Conservation (phyloP, 37 sponge, comb jelly and placozoan genomes). For the Halichondria panicea region DNA sequence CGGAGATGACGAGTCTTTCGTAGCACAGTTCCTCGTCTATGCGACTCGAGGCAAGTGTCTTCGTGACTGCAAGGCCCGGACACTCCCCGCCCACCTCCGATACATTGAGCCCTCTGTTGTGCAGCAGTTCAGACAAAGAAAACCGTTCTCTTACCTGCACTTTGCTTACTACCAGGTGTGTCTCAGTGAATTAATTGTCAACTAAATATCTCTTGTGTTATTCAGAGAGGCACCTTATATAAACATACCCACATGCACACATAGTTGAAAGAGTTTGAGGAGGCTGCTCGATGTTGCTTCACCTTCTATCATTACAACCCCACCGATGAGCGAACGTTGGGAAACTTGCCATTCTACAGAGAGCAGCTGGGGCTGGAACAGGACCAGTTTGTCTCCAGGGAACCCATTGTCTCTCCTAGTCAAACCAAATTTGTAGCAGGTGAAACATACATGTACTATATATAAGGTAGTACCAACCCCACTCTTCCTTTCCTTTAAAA, state of each 20-base stretch:
- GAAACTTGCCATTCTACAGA: conserved; percentile 38
- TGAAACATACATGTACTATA: not conserved
- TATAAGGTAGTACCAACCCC: too few relatives aligned
- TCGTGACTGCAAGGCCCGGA: conserved; percentile 45
- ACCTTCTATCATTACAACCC: conserved; percentile 47
- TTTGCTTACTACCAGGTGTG: conserved; percentile 69
- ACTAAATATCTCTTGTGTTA: not conserved
- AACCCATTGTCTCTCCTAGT: conserved; percentile 26
- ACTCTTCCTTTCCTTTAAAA: too few relatives aligned
- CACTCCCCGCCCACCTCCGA: conserved; percentile 15
- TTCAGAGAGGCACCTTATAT: not conserved
- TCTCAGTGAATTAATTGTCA: not conserved
- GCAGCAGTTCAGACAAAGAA: conserved; percentile 3
- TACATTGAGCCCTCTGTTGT: conserved; percentile 26
- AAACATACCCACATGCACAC: not conserved
- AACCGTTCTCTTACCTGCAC: conserved; percentile 68
- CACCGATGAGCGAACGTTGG: not conserved
- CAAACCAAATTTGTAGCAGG: conserved; percentile 25
- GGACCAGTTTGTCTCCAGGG: conserved; percentile 39
- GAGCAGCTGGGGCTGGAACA: conserved; percentile 12
- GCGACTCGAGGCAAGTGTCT: conserved; percentile 47
- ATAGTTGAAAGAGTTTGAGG: conserved; percentile 30
- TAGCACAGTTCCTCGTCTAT: conserved; percentile 31
- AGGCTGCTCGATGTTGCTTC: conserved; percentile 51
- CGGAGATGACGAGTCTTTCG: conserved; percentile 6